A percentile compares a stretch with the other conserved stretches of the same genome.
Conservation (phyloP, 92 coral and sea anemone species). For the Pocillopora meandrina region DNA sequence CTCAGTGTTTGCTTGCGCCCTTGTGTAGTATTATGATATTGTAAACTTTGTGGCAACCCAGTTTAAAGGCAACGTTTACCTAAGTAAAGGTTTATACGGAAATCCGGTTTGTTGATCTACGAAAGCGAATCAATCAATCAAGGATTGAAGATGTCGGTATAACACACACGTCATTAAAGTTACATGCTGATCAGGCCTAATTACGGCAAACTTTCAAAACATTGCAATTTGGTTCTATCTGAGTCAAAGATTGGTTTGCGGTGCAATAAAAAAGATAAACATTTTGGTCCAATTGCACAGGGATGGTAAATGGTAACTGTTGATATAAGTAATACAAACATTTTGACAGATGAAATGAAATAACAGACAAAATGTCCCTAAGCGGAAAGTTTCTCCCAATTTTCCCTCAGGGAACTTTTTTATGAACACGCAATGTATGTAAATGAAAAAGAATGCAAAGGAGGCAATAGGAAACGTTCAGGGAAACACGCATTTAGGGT, state of each 20-base stretch:
- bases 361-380: background rate
- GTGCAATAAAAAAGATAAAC: constrained; percentile 10
- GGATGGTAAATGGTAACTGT: background rate
- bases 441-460: background rate
- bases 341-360: constrained; percentile 22
- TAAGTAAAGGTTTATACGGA: no score
- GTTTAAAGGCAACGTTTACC: no score
- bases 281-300: background rate
- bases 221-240: background rate
- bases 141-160: no score
- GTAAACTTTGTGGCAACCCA: no score
- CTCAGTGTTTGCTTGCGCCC: no score
- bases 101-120: no score
- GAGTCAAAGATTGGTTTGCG: background rate
- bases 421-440: background rate
- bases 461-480: background rate
- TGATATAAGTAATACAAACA: constrained; percentile 13
- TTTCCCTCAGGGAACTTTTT: background rate
- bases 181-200: background rate
- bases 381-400: background rate
- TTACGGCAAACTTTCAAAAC: background rate
- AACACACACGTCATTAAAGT: background rate
- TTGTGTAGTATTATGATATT: no score
- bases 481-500: background rate
- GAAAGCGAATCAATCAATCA: no score